Percentiles rank a stretch among this genome's conserved stretches.
Evolutionary conservation across 2,797 vertebrate genomes (phyloP).

Genomic region (Pipistrellus kuhlii): DNA sequence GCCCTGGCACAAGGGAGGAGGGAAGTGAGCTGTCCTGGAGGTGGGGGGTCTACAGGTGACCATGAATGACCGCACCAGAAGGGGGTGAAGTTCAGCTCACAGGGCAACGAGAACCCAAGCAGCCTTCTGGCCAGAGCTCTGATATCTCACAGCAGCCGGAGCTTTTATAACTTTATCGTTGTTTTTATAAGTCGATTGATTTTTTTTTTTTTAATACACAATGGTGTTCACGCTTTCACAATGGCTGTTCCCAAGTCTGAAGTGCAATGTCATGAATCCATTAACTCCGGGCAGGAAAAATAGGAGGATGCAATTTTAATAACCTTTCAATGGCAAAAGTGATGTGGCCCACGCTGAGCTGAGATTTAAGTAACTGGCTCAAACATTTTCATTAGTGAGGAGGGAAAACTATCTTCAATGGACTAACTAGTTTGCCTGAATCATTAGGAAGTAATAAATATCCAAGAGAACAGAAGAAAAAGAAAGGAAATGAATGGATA

Average conservation of each 20-base stretch:
- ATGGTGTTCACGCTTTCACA: not conserved
- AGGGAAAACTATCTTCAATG: not conserved
- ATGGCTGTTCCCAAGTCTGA: not conserved
- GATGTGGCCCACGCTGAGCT: not conserved
- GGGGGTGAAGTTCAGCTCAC: not conserved
- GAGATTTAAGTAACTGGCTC: not conserved
- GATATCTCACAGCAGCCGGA: not conserved
- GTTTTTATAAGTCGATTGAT: not conserved
- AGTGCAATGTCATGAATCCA: not conserved
- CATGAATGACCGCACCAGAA: not conserved
- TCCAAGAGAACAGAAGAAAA: not conserved
- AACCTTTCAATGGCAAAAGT: not conserved
- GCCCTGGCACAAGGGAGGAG: too few relatives aligned
- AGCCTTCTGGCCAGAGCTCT: not conserved
- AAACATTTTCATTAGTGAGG: not conserved
- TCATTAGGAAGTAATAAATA: conserved; percentile 2
- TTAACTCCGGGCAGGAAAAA: not conserved
- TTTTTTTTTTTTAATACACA: not conserved
- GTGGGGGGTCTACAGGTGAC: too few relatives aligned
- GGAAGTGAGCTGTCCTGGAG: not conserved
- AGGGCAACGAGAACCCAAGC: not conserved
- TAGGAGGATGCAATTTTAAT: not conserved
- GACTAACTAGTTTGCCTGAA: not conserved
- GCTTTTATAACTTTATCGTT: not conserved
- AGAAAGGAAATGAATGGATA: not conserved